phyloP scores from a whole-genome alignment of 2,113 vertebrate genomes.

The Equus przewalskii region DNA sequence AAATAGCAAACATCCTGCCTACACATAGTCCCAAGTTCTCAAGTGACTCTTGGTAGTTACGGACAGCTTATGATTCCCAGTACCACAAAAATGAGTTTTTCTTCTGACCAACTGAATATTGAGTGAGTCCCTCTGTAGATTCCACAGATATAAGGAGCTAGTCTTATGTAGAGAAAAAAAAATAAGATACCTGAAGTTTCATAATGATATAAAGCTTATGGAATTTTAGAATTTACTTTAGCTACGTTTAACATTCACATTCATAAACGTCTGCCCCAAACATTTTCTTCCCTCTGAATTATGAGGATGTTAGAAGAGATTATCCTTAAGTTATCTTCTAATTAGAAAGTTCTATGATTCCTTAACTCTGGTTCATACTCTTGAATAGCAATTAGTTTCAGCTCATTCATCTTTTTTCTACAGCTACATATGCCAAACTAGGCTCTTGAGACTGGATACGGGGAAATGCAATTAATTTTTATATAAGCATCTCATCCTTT shows the following conservation, averaged over 20 bases:
- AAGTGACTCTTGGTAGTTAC: not conserved
- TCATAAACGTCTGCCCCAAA: not conserved
- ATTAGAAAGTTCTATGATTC: not conserved
- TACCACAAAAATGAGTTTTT: not conserved
- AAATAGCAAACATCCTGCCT: not conserved
- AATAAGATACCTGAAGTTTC: not conserved
- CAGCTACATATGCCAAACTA: not conserved
- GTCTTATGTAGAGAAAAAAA: not conserved
- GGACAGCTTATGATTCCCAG: not conserved
- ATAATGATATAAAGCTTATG: not conserved
- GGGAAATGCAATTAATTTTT: not conserved
- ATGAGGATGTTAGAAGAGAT: not conserved
- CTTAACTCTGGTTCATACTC: conserved; percentile 5
- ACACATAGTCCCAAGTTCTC: not conserved
- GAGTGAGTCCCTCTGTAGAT: not conserved
- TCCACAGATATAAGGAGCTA: not conserved
- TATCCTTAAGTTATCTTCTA: not conserved
- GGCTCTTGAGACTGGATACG: not conserved
- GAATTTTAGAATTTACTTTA: not conserved
- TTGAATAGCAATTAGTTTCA: conserved; percentile 32
- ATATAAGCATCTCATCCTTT: not conserved
- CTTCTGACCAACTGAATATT: not conserved
- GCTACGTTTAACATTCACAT: not conserved
- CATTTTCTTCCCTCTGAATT: not conserved
- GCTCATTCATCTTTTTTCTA: not conserved